phyloP scores from a whole-genome alignment of 64 coral and sea anemone species.

The Acropora yongei region DNA sequence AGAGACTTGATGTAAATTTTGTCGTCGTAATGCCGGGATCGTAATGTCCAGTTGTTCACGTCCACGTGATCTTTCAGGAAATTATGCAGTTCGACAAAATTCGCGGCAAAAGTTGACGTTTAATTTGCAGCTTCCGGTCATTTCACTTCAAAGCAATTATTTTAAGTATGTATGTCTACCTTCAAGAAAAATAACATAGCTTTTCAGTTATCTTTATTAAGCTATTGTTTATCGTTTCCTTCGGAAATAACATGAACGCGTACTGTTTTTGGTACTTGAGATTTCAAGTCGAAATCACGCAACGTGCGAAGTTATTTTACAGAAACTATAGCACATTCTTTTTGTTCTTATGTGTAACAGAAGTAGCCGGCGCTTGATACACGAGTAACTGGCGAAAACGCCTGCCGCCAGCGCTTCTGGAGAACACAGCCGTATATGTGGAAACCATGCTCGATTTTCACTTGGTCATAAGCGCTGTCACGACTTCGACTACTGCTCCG shows the following conservation, averaged over 20 bases:
- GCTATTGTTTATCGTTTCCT: conserved; percentile 23
- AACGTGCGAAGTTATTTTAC: conserved; percentile 1
- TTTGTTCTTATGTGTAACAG: background rate
- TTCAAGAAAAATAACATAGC: conserved; percentile 10
- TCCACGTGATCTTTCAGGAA: conserved; percentile 25
- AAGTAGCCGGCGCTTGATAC: conserved; percentile 16
- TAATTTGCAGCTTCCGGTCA: conserved; percentile 26
- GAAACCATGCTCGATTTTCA: too few relatives aligned
- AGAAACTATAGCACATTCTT: background rate
- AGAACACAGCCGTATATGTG: background rate
- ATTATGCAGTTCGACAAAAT: conserved; percentile 32
- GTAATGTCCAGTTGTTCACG: too few relatives aligned
- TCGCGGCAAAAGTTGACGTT: conserved; percentile 22
- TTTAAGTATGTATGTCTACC: background rate
- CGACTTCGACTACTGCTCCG: too few relatives aligned
- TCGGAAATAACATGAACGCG: conserved; percentile 12
- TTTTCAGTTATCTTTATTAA: conserved; percentile 15
- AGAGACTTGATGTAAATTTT: conserved; percentile 19
- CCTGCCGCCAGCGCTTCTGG: conserved; percentile 1
- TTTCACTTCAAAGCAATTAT: conserved; percentile 3
- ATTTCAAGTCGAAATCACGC: conserved; percentile 9
- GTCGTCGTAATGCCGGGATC: background rate
- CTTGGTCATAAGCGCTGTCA: too few relatives aligned
- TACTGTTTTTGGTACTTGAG: conserved; percentile 25
- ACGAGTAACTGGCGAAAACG: conserved; percentile 17